Conservation (phyloP, 2,113 vertebrate genomes). For the Macquaria australasica region DNA sequence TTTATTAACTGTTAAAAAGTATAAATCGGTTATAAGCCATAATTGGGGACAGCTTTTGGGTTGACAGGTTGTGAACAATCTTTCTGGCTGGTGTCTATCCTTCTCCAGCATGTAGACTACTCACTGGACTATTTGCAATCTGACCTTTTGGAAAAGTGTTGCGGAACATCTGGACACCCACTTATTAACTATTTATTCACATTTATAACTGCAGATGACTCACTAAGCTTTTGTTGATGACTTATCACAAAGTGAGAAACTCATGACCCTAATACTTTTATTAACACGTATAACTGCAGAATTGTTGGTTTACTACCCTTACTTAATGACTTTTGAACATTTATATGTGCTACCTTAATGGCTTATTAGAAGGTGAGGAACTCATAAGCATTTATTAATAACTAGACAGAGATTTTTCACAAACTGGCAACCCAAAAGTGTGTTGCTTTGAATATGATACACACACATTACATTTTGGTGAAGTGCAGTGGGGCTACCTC, state of each 20-base stretch:
- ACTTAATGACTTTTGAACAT: neutral
- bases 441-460: neutral
- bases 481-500: slow-evolving; percentile 50
- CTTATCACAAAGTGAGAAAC: neutral
- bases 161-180: neutral
- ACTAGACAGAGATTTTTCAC: no score
- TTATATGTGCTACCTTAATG: neutral
- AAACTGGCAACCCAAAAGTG: neutral
- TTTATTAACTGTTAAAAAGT: no score
- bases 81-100: neutral
- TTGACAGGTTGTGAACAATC: neutral
- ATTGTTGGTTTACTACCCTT: neutral
- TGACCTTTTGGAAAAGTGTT: neutral
- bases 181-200: neutral
- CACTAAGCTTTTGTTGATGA: neutral
- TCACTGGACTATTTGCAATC: neutral
- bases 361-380: neutral
- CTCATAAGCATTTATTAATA: no score
- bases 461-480: neutral
- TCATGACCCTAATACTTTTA: neutral
- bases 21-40: no score
- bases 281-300: neutral
- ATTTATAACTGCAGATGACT: neutral
- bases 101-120: neutral
- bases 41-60: no score